A percentile compares a stretch with the other conserved stretches of the same genome.
phyloP scores from a whole-genome alignment of 1,140 invertebrate species.

The Apis cerana region DNA sequence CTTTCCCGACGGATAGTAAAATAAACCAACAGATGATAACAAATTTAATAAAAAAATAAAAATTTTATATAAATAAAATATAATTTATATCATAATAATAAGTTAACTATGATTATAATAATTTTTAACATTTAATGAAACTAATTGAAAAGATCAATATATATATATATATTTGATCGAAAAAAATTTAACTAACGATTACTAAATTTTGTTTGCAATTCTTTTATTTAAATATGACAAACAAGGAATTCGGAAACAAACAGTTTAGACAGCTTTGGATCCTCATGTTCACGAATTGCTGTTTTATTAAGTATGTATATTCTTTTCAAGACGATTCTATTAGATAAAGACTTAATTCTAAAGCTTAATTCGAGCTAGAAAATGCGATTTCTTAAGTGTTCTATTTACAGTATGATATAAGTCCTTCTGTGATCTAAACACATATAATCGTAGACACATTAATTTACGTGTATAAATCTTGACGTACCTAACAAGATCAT shows the following conservation, averaged over 20 bases:
- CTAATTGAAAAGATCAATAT: background rate
- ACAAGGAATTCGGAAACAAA: slow-evolving; percentile 62
- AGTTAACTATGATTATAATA: background rate
- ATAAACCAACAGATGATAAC: background rate
- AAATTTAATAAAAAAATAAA: no score
- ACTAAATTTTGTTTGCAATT: slow-evolving; percentile 41
- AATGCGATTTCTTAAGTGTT: slow-evolving; percentile 61
- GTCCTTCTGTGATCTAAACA: slow-evolving; percentile 58
- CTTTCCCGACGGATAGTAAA: background rate
- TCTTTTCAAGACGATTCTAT: slow-evolving; percentile 61
- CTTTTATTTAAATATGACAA: slow-evolving; percentile 62
- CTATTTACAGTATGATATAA: slow-evolving; percentile 69
- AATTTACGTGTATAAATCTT: slow-evolving; percentile 66
- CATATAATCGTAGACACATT: slow-evolving; percentile 62
- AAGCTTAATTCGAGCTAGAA: slow-evolving; percentile 63
- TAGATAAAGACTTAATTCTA: slow-evolving; percentile 64
- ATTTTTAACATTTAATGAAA: background rate
- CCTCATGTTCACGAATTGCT: slow-evolving; percentile 52
- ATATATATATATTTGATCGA: no score
- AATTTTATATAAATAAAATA: background rate
- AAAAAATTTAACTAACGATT: background rate
- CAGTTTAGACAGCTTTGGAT: slow-evolving; percentile 56
- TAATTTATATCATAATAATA: background rate
- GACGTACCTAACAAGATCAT: slow-evolving; percentile 63
- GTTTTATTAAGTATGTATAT: slow-evolving; percentile 56